These are phyloP conservation scores for Microcebus tavaratra DNA, from an alignment of 2,113 vertebrate genomes.

Conservation along the genomic window DNA sequence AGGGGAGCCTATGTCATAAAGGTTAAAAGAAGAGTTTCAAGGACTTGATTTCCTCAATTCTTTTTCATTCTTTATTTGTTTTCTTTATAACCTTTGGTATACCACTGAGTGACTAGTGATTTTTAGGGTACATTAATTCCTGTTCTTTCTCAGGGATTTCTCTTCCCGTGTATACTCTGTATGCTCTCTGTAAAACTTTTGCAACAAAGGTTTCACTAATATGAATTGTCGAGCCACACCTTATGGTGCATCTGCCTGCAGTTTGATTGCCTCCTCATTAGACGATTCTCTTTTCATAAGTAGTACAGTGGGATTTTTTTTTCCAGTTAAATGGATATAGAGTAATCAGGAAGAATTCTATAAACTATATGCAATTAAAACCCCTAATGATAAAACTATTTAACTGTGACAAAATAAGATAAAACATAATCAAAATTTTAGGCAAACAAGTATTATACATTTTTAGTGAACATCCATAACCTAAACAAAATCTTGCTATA, in stretches of 20 bases:
- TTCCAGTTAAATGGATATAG: slow-evolving; percentile 63
- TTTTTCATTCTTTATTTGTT: neutral
- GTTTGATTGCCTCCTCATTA: slow-evolving; percentile 60
- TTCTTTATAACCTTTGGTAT: neutral
- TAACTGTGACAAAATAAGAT: slow-evolving; percentile 80
- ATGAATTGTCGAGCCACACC: neutral
- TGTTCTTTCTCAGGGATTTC: neutral
- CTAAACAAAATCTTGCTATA: slow-evolving; percentile 79
- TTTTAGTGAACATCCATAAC: slow-evolving; percentile 78
- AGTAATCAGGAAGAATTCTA: slow-evolving; percentile 76
- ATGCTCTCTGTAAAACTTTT: neutral
- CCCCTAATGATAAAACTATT: slow-evolving; percentile 81
- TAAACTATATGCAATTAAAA: slow-evolving; percentile 78
- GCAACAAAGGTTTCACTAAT: neutral
- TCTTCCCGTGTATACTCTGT: neutral
- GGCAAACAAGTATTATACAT: slow-evolving; percentile 79
- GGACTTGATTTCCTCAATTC: neutral
- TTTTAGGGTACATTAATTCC: neutral
- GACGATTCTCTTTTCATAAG: slow-evolving; percentile 67
- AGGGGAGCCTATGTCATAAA: neutral
- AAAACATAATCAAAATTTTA: slow-evolving; percentile 81
- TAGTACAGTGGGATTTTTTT: slow-evolving; percentile 53
- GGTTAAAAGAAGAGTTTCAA: neutral
- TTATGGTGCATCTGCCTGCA: slow-evolving; percentile 42
- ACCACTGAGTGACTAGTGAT: neutral